Evolutionary conservation across 2,797 vertebrate species (phyloP), one percentile per base, ranked within the genome.

Genomic region (Stomatorhinus walkeri): DNA sequence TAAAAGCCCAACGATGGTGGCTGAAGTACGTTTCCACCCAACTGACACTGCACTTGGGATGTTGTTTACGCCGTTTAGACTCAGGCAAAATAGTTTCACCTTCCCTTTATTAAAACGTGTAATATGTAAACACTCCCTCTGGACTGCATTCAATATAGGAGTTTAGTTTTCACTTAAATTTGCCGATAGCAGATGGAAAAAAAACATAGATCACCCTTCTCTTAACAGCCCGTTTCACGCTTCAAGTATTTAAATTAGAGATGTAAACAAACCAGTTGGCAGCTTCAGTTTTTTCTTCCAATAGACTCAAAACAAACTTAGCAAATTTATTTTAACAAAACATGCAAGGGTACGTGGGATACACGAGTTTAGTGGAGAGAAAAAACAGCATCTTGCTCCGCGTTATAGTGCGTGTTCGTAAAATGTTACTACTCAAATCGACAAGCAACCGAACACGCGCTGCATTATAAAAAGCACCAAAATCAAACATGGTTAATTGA

Each of bases 1-100:
- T 72, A 9, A 88, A 84, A 87, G n/a, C 28, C 59, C 59, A n/a
- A 85, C 52, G 36, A 89, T 49, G 79, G 83, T 85, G 54, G 49
- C 49, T 54, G 46, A 54, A 54, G 32, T 12, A 85, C 49, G 84
- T 54, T 51, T 49, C 49, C 84, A 85, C 84, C 84, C 46, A 85
- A 54, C 24, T 28, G 46, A 51, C 84, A 16, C 76, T n/a, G 79
- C 79, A 52, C 46, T 52, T 32, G 84, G 28, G 22, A 54, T 52
- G 48, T 56, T 54, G 51, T 86, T 86, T 54, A 54, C 51, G 48
- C 12, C 85, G 48, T 86, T 54, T 51, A 32, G 49, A 32, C 12
- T 52, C 51, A 19, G 85, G 51, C 24, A 40, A 52, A 54, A 32
- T 86, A 86, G 7, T 54, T 86, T 86, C 49, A 49, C 49, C 40